phyloP scores from a whole-genome alignment of 2,113 vertebrate genomes.

The Apteryx owenii region DNA sequence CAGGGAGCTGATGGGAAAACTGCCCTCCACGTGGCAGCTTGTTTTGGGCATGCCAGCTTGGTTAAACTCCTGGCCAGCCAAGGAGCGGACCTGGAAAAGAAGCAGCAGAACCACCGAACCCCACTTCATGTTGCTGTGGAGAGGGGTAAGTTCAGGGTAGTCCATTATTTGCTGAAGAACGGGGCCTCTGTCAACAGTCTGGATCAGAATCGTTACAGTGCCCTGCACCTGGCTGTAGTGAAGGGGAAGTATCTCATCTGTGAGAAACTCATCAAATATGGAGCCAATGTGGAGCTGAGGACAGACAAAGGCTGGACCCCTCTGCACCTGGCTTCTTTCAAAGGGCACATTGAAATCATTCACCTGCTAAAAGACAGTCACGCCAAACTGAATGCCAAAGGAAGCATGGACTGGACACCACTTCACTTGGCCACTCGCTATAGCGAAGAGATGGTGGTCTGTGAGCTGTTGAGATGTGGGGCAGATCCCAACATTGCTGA shows the following conservation, averaged over 20 bases:
- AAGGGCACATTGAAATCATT: conserved; percentile 80
- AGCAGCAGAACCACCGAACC: conserved; percentile 75
- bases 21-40: conserved; percentile 81
- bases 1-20: conserved; percentile 78
- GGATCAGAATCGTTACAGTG: conserved; percentile 76
- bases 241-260: conserved; percentile 84
- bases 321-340: conserved; percentile 84
- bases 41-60: conserved; percentile 82
- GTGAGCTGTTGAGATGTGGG: conserved; percentile 75
- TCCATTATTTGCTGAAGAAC: conserved; percentile 79
- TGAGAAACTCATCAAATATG: conserved; percentile 79
- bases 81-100: conserved; percentile 77
- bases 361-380: conserved; percentile 76
- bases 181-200: conserved; percentile 57
- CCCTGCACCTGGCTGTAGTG: conserved; percentile 83
- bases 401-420: conserved; percentile 81
- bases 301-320: conserved; percentile 85
- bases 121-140: conserved; percentile 84
- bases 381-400: conserved; percentile 66
- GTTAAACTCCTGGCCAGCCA: conserved; percentile 83
- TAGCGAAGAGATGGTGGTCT: conserved; percentile 65
- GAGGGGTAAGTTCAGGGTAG: conserved; percentile 84
- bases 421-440: conserved; percentile 85
- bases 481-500: conserved; percentile 80
- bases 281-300: conserved; percentile 73